phyloP scores from a whole-genome alignment of 2,113 vertebrate genomes.

The Dipodomys merriami region DNA sequence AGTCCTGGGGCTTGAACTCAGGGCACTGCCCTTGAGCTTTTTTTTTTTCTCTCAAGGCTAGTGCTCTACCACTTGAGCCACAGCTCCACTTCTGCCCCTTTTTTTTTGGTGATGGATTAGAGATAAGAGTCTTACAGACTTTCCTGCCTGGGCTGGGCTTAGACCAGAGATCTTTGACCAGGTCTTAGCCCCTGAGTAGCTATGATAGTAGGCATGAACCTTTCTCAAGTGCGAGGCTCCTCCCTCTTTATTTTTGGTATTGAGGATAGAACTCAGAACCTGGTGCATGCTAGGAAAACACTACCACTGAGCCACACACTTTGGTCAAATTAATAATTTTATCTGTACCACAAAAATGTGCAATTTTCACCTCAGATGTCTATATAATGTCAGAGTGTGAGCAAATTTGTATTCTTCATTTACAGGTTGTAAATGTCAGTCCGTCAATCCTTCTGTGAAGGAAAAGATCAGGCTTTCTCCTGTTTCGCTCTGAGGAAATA shows the following conservation, averaged over 20 bases:
- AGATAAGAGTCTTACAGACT: no score
- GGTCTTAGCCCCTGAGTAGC: background rate
- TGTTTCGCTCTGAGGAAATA: background rate
- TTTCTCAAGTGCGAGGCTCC: no score
- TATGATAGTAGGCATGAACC: background rate
- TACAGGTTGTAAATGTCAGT: background rate
- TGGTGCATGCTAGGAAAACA: background rate
- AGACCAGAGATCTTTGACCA: no score
- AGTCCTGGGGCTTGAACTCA: no score
- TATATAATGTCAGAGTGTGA: background rate
- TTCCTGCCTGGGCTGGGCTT: no score
- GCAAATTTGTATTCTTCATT: conserved; percentile 19
- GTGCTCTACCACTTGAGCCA: no score
- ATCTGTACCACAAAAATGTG: background rate
- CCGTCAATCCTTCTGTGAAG: background rate
- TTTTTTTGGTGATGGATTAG: no score
- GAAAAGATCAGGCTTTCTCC: background rate
- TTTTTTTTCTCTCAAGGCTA: no score
- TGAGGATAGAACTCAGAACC: background rate
- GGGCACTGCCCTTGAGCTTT: no score
- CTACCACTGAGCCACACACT: background rate
- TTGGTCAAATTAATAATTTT: background rate
- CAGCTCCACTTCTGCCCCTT: no score
- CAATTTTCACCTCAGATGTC: background rate
- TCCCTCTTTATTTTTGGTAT: background rate